These are phyloP conservation scores for Formicarius rufipectus DNA, from an alignment of 2,113 vertebrate species.

Conservation along the genomic window DNA sequence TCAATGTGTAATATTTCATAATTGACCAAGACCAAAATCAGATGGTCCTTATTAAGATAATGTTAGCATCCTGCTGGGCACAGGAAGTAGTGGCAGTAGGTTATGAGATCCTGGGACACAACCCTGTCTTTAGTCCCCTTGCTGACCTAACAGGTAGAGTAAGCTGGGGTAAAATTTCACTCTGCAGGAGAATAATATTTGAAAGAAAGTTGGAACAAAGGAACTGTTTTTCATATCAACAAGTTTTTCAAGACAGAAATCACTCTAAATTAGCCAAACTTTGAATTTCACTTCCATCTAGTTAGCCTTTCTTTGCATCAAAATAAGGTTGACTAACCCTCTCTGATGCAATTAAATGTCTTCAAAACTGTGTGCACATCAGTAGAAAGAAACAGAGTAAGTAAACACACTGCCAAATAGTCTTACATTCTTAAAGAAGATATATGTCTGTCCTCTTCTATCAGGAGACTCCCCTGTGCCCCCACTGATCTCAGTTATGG, in stretches of 20 bases:
- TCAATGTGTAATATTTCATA: background rate
- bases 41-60: background rate
- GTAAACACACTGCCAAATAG: background rate
- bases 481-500: background rate
- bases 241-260: background rate
- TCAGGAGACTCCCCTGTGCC: background rate
- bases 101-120: background rate
- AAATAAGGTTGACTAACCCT: background rate
- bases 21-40: background rate
- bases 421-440: background rate
- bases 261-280: background rate
- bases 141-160: background rate
- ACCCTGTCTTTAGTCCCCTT: background rate
- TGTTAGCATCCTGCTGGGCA: background rate
- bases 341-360: background rate
- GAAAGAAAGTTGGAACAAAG: background rate
- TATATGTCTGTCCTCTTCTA: background rate
- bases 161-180: background rate
- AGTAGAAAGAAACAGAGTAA: background rate
- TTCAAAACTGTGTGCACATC: background rate
- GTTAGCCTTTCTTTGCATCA: background rate
- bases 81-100: background rate
- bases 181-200: background rate
- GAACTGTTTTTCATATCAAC: background rate
- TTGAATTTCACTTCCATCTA: background rate